Evolutionary conservation across 2,888 invertebrate genomes (phyloP).

Genomic region (Pollenia griseotomentosa): DNA sequence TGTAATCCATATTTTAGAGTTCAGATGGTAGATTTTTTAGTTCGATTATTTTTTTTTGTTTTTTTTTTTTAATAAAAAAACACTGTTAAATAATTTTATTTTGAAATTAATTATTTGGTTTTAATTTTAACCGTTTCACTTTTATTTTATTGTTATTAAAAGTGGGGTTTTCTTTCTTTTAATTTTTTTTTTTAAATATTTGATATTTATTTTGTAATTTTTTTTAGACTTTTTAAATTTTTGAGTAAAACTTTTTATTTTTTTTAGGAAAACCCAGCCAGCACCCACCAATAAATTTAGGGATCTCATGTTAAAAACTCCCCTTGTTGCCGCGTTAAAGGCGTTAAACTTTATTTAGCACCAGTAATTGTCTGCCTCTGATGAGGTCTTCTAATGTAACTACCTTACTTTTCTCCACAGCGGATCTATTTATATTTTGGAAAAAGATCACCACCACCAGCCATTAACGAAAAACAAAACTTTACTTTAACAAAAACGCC

Average conservation of each 20-base stretch:
- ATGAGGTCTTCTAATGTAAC: constrained; percentile 84
- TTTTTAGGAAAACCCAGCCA: neutral
- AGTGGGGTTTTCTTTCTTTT: neutral
- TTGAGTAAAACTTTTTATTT: constrained; percentile 44
- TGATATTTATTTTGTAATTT: constrained; percentile 11
- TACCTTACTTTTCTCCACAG: constrained; percentile 82
- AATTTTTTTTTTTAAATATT: neutral
- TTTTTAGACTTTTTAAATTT: neutral
- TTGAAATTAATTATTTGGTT: neutral
- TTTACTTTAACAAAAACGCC: constrained; percentile 15
- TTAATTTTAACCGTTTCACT: neutral
- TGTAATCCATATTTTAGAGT: no score
- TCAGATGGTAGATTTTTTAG: no score
- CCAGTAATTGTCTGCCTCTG: constrained; percentile 82
- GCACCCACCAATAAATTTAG: constrained; percentile 84
- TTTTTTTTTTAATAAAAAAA: no score
- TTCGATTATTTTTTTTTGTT: no score
- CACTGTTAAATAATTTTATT: neutral
- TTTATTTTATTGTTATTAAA: constrained; percentile 1
- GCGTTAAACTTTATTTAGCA: constrained; percentile 76
- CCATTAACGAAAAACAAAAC: constrained; percentile 47
- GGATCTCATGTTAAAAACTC: constrained; percentile 84
- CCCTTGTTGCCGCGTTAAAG: constrained; percentile 81
- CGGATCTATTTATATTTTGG: constrained; percentile 84
- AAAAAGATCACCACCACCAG: constrained; percentile 75